These are phyloP conservation scores for Hylia prasina DNA, from an alignment of 2,113 vertebrate species.

Conservation along the genomic window DNA sequence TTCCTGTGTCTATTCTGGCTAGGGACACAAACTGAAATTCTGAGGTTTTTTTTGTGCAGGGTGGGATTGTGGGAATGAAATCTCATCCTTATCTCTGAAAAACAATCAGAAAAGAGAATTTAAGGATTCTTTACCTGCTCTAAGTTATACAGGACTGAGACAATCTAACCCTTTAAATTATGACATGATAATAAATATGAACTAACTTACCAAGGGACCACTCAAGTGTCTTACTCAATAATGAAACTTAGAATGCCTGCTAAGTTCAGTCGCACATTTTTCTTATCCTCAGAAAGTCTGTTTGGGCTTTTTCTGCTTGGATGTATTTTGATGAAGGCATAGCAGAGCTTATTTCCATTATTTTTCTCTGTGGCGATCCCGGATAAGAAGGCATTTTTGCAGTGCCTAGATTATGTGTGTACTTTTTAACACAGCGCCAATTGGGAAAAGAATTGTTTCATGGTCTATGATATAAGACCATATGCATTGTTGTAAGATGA, in stretches of 20 bases:
- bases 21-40: neutral
- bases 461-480: neutral
- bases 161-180: neutral
- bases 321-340: neutral
- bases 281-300: neutral
- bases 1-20: neutral
- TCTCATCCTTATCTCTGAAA: neutral
- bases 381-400: neutral
- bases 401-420: neutral
- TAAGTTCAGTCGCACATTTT: neutral
- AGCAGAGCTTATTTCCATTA: neutral
- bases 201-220: neutral
- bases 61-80: neutral
- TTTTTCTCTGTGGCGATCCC: neutral
- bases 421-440: neutral
- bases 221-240: neutral
- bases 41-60: neutral
- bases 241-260: neutral
- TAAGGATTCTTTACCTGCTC: neutral
- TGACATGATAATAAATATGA: neutral
- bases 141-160: neutral
- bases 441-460: neutral
- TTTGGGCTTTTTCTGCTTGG: neutral
- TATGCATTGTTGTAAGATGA: neutral
- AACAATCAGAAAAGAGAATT: neutral